Conservation (phyloP, 2,113 vertebrate species). For the Melanocharis versteri region DNA sequence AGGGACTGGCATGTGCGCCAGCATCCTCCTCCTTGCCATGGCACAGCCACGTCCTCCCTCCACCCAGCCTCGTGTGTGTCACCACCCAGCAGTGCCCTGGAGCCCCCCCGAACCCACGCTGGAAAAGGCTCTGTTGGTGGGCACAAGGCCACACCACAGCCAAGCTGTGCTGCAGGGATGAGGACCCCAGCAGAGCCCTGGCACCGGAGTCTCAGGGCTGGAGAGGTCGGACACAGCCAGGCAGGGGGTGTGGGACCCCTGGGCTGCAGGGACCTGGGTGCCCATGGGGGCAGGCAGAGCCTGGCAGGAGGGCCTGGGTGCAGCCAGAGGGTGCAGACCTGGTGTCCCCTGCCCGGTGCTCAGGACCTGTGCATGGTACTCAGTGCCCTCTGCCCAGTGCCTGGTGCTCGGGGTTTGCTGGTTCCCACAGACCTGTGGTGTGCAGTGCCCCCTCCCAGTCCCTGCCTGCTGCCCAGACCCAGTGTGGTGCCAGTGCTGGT, state of each 20-base stretch:
- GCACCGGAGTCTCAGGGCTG: not conserved
- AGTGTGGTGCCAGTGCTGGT: not conserved
- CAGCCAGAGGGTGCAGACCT: not conserved
- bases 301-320: not conserved
- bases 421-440: not conserved
- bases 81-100: not conserved
- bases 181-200: not conserved
- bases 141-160: not conserved
- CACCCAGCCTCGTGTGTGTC: not conserved
- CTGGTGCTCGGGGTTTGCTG: not conserved
- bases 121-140: not conserved
- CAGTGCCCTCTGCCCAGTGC: not conserved
- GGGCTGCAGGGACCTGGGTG: not conserved
- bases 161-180: not conserved
- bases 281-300: not conserved
- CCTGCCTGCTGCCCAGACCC: not conserved
- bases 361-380: not conserved
- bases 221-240: not conserved
- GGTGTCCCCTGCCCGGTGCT: not conserved
- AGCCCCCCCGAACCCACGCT: accelerated
- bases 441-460: not conserved
- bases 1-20: not conserved
- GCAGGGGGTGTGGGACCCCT: not conserved
- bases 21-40: not conserved
- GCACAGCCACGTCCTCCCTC: not conserved